Evolutionary conservation across 2,113 vertebrate species (phyloP).

Genomic region (Speoplatyrhinus poulsoni): DNA sequence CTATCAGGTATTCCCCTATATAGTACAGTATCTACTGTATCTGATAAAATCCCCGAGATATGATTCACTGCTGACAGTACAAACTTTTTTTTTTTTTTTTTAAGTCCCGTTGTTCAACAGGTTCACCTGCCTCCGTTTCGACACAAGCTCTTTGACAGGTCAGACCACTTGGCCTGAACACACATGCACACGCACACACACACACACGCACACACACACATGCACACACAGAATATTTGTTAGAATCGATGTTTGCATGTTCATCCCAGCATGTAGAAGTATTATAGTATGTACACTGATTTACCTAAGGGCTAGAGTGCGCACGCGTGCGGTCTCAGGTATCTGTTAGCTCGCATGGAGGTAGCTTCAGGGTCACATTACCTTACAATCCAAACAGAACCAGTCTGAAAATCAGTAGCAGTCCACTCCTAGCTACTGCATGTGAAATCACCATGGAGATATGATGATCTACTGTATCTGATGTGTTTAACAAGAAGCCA

Average conservation of each 20-base stretch:
- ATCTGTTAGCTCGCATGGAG: conserved; percentile 24
- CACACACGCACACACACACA: too few species aligned
- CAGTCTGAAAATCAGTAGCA: background rate
- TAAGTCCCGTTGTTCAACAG: background rate
- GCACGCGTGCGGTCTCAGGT: conserved; percentile 32
- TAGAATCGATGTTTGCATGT: background rate
- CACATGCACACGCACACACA: too few species aligned
- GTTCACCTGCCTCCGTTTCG: background rate
- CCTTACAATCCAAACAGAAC: conserved; percentile 19
- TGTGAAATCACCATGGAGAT: too few species aligned
- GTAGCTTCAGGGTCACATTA: conserved; percentile 35
- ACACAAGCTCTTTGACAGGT: background rate
- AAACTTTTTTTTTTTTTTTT: background rate
- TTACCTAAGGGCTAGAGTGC: background rate
- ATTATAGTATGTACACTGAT: background rate
- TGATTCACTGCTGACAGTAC: conserved; percentile 5
- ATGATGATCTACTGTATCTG: too few species aligned
- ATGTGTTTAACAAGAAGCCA: too few species aligned
- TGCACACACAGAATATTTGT: background rate
- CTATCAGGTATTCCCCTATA: background rate
- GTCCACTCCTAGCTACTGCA: too few species aligned
- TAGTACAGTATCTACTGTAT: background rate
- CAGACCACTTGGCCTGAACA: background rate
- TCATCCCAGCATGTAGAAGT: background rate
- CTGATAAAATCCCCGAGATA: too few species aligned